Base-by-base conservation (phyloP, 2,888 invertebrate genomes). In the Saturnia pavonia region DNA sequence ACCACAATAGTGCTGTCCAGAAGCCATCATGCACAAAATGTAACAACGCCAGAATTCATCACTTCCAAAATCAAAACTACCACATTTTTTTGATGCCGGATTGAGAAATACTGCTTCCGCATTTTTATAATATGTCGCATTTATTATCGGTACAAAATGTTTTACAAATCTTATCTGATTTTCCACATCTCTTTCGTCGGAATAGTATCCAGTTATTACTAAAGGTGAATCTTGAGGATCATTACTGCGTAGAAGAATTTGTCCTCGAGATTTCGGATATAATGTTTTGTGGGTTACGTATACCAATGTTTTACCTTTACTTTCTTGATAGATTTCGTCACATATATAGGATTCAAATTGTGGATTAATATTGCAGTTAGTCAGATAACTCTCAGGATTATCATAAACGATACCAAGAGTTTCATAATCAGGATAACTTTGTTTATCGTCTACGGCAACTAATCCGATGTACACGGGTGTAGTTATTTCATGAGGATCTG, bases 1-100 rank as follows among this genome's bases (percentile, higher is more conserved):
- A 12, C 75, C 76, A 1, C 73, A 74, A 25, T 72, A 74, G 48
- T 74, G 73, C 70, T 72, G 71, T 34, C 60, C 51, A 12, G 75
- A 65, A 16, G 72, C 57, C 22, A 42, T 70, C 22, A 69, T 67
- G 42, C 74, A 74, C 40, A 71, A 43, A 43, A 72, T 68, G 14
- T 74, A 71, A 42, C 75, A 75, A 54, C 69, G 72, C 74, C 72
- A 74, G 57, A 73, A 75, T 45, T 70, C 45, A 22, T 68, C 45
- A 45, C 45, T 63, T 16, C 34, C 48, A 14, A 63, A 42, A 42
- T 65, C n/a, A 60, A 45, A 45, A 45, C 45, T 1, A 45, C 43
- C 43, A 63, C 69, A 69, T 25, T 60, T 42, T 14, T 40, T 42
- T 11, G 27, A 45, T 1, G 42, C 63, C 25, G 69, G 69, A 43